Base-by-base conservation (phyloP, 64 coral and sea anemone genomes). In the Anthopleura sola region DNA sequence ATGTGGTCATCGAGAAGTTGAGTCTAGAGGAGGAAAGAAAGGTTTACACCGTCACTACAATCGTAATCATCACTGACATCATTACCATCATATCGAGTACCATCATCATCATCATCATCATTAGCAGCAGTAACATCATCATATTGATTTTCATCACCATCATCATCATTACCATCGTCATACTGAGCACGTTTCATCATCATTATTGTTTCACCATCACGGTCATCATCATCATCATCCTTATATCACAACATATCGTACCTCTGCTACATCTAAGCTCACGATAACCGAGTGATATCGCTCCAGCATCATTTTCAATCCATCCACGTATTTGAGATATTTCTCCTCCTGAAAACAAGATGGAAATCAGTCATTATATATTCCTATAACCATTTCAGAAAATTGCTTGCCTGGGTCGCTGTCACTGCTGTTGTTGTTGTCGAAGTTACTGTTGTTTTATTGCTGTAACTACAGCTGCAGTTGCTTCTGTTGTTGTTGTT, bases 1-100 rank as follows among this genome's bases (percentile, higher is more conserved):
- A 99, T 99, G 85, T 99, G 92, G 54, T 99, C 97, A 39, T 95
- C 97, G 2, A 99, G 85, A 34, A 99, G 86, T 62, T 99, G 93
- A 56, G 97, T 99, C 93, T 95, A 55, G 1, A 64, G 31, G 49
- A 84, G 23, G 84, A 48, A 85, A 6, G 36, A 62, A 62, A 62
- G 4, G 16, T 11, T 26, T 15, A n/a, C 23, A 62, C 10, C 23
- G 6, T 23, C 58, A n/a, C 16, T 2, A 62, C 21, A 21, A 62
- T 26, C 23, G 7, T n/a, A 0, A 62, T 62, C 24, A 62, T 26
- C n/a, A 62, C 16, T 60, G 20, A 24, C 57, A 60, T 60, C 57
- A 60, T 60, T 20, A 24, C 2, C 57, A 60, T 21, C 57, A n/a
- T n/a, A n/a, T n/a, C n/a, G n/a, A 60, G 5, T 5, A 60, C 2